phyloP scores from a whole-genome alignment of 2,888 invertebrate species.

The Pheosia gnoma region DNA sequence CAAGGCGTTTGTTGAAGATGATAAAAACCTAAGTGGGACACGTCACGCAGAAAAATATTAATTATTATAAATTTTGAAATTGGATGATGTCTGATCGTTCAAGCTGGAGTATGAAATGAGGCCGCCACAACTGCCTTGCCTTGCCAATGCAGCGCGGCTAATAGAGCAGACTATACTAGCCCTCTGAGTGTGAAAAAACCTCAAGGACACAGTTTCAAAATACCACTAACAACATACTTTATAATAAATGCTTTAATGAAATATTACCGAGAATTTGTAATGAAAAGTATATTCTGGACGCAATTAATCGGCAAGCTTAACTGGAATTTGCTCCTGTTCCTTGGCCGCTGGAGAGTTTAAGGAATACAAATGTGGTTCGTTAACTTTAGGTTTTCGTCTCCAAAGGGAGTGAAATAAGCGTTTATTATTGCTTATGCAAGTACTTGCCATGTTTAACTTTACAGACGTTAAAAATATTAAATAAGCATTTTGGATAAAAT shows the following conservation, averaged over 20 bases:
- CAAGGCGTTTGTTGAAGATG: too few species aligned
- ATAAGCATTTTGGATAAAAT: conserved; percentile 6
- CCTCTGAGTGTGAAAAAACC: too few species aligned
- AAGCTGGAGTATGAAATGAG: too few species aligned
- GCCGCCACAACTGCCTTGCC: too few species aligned
- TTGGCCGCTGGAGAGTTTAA: conserved; percentile 24
- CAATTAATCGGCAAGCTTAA: conserved; percentile 37
- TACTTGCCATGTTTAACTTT: conserved; percentile 10
- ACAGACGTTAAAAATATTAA: conserved; percentile 6
- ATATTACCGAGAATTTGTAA: conserved; percentile 16
- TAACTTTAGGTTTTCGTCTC: conserved; percentile 22
- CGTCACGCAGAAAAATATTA: too few species aligned
- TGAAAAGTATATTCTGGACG: conserved; percentile 18
- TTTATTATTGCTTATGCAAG: conserved; percentile 12
- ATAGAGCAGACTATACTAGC: too few species aligned
- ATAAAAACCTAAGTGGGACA: too few species aligned
- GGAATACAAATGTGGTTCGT: conserved; percentile 26
- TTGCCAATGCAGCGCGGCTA: too few species aligned
- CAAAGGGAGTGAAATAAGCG: conserved; percentile 9
- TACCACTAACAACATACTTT: not conserved
- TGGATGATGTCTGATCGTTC: too few species aligned
- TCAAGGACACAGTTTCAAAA: too few species aligned
- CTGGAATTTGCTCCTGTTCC: conserved; percentile 16
- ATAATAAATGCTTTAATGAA: conserved; percentile 9
- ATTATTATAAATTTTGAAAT: too few species aligned